These are phyloP conservation scores for Hemicordylus capensis DNA, from an alignment of 2,113 vertebrate genomes.

Conservation along the genomic window DNA sequence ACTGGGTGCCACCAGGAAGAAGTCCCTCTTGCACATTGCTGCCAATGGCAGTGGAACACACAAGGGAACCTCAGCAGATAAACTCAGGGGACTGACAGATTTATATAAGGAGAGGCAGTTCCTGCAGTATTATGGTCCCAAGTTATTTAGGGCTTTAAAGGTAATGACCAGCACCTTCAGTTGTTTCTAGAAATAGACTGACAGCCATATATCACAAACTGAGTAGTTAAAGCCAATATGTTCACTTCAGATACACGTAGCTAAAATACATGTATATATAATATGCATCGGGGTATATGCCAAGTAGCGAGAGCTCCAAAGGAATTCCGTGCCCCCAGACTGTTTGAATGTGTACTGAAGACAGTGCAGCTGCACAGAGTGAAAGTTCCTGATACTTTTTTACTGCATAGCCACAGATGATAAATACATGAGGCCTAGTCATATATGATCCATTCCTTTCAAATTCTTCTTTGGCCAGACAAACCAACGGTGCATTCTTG, in stretches of 20 bases:
- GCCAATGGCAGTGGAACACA: too few species aligned
- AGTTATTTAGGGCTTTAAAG: too few species aligned
- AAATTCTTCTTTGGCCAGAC: background rate
- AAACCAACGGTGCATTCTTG: background rate
- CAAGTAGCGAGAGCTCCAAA: background rate
- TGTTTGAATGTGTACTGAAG: background rate
- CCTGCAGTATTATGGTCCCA: too few species aligned
- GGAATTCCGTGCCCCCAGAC: background rate
- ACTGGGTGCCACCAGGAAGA: too few species aligned
- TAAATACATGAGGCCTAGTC: background rate
- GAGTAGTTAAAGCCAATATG: background rate
- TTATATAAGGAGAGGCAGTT: too few species aligned
- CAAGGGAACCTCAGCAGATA: too few species aligned
- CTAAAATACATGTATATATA: background rate
- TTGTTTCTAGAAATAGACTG: too few species aligned
- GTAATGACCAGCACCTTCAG: too few species aligned
- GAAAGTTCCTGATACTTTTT: background rate
- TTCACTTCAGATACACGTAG: background rate
- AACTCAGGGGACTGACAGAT: too few species aligned
- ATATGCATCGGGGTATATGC: background rate
- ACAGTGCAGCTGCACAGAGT: too few species aligned
- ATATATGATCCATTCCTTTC: background rate
- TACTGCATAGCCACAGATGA: background rate
- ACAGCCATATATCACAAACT: background rate
- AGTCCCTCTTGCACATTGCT: too few species aligned